Conservation (phyloP, 2,113 vertebrate species). For the Struthidea cinerea region DNA sequence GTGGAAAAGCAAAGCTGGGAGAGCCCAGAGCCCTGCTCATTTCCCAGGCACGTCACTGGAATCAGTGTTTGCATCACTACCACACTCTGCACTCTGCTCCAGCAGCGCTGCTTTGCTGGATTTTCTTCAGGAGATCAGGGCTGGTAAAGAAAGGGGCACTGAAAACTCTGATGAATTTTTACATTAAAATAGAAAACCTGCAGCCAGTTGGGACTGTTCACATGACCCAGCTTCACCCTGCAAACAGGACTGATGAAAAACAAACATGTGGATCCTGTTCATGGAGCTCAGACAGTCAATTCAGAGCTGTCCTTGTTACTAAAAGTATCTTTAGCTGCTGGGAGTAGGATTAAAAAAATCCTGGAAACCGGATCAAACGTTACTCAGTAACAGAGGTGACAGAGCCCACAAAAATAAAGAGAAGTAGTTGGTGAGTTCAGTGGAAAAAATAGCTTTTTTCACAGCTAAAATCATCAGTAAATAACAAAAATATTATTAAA, state of each 20-base stretch:
- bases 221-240: neutral
- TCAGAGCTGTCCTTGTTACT: neutral
- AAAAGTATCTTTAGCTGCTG: neutral
- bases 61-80: neutral
- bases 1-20: neutral
- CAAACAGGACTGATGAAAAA: neutral
- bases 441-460: neutral
- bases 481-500: neutral
- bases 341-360: neutral
- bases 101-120: neutral
- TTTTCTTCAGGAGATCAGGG: neutral
- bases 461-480: neutral
- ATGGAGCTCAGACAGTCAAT: neutral
- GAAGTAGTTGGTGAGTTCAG: neutral
- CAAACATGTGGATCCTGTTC: neutral
- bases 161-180: neutral
- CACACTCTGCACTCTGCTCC: neutral
- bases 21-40: neutral
- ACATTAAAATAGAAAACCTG: neutral
- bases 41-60: neutral
- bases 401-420: neutral
- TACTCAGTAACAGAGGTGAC: neutral
- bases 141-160: neutral
- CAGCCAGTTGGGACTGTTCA: neutral
- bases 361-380: neutral